Conservation (phyloP, 1,140 invertebrate species). For the Lepidotrigona ventralis region DNA sequence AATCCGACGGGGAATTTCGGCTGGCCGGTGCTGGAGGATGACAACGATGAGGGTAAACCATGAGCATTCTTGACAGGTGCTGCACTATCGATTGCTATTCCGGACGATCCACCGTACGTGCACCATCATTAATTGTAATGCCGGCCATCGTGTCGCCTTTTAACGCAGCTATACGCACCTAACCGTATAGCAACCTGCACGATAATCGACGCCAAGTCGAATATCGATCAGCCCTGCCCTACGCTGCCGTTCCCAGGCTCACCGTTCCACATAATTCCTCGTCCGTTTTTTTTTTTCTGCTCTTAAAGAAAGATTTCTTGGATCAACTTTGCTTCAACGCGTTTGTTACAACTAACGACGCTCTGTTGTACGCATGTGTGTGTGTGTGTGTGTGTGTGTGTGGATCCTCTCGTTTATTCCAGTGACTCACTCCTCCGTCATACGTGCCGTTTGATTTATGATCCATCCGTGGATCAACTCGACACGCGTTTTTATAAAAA, state of each 20-base stretch:
- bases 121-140: constrained; percentile 74
- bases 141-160: constrained; percentile 65
- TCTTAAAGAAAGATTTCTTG: not conserved
- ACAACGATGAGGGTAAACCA: constrained; percentile 42
- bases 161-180: constrained; percentile 55
- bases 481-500: not conserved
- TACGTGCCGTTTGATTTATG: not conserved
- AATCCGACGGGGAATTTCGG: constrained; percentile 4
- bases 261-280: not conserved
- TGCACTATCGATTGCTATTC: constrained; percentile 71
- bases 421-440: not conserved
- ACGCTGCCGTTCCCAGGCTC: constrained; percentile 37
- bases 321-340: too few species aligned
- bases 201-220: constrained; percentile 67
- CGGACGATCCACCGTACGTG: constrained; percentile 56
- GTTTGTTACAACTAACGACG: not conserved
- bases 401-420: not conserved
- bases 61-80: constrained; percentile 70
- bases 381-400: too few species aligned
- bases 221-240: constrained; percentile 66
- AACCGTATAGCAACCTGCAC: constrained; percentile 44
- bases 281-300: constrained; percentile 1
- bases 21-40: not conserved
- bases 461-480: too few species aligned
- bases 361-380: too few species aligned